Evolutionary conservation across 1,140 invertebrate genomes (phyloP).

Genomic region (Diorhabda elongata): DNA sequence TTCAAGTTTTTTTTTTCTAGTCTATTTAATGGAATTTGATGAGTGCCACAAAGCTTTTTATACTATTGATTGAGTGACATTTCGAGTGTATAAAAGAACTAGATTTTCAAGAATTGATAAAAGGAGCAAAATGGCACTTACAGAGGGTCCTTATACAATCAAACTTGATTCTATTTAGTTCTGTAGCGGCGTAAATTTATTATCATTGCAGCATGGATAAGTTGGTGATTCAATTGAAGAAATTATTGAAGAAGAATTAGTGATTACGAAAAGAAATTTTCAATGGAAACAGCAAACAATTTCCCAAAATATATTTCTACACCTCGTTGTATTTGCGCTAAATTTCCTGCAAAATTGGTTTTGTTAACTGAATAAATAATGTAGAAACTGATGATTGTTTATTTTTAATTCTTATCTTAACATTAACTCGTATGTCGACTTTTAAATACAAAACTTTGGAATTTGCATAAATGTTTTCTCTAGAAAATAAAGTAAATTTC

Average conservation of each 20-base stretch:
- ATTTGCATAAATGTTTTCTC: too few species aligned
- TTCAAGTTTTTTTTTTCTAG: constrained; percentile 4
- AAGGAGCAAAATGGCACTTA: background rate
- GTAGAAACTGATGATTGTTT: background rate
- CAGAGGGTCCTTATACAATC: background rate
- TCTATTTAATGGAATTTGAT: background rate
- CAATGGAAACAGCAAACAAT: too few species aligned
- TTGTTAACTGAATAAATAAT: too few species aligned
- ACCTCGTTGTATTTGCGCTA: too few species aligned
- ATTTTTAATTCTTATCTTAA: background rate
- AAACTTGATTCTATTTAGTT: background rate
- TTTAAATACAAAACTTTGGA: background rate
- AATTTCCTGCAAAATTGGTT: too few species aligned
- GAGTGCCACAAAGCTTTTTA: constrained; percentile 3
- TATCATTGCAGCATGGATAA: too few species aligned
- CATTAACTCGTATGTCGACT: background rate
- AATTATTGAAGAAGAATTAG: too few species aligned
- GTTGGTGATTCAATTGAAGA: too few species aligned
- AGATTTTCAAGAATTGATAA: constrained; percentile 4
- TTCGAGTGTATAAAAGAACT: background rate
- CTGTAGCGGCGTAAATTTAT: background rate
- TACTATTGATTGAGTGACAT: background rate
- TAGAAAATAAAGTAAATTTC: too few species aligned
- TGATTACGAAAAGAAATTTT: too few species aligned
- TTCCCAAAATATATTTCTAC: too few species aligned